These are phyloP conservation scores for Potorous gilbertii DNA, from an alignment of 2,797 vertebrate genomes.

Conservation along the genomic window DNA sequence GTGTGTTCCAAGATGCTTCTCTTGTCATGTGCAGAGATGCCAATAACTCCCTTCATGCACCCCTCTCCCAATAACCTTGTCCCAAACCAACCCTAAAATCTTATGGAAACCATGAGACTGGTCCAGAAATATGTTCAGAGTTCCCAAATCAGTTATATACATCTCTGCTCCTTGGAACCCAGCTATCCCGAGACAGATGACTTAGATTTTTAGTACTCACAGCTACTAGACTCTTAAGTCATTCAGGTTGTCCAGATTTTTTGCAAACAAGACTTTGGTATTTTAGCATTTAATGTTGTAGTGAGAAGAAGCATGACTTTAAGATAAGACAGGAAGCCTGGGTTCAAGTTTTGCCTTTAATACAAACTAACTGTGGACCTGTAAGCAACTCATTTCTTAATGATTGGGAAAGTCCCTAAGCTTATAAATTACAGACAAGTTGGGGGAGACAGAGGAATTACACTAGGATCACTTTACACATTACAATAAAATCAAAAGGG, in stretches of 20 bases:
- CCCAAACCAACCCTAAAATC: not conserved
- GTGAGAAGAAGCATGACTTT: not conserved
- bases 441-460: not conserved
- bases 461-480: not conserved
- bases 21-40: not conserved
- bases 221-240: constrained; percentile 1
- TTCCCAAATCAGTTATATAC: constrained; percentile 35
- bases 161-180: not conserved
- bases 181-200: constrained; percentile 29
- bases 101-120: constrained; percentile 5
- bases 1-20: not conserved
- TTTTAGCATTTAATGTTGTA: constrained; percentile 65
- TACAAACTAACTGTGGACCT: not conserved
- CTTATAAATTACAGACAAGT: not conserved
- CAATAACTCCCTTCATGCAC: not conserved
- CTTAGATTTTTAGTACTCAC: not conserved
- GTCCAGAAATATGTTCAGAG: not conserved
- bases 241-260: constrained; percentile 31
- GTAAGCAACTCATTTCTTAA: not conserved
- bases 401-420: not conserved
- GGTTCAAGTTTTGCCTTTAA: not conserved
- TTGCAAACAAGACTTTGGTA: constrained; percentile 48
- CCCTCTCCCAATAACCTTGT: not conserved
- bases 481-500: not conserved
- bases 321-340: not conserved